Conservation (phyloP, 2,797 vertebrate species). For the Tympanoctomys barrerae region DNA sequence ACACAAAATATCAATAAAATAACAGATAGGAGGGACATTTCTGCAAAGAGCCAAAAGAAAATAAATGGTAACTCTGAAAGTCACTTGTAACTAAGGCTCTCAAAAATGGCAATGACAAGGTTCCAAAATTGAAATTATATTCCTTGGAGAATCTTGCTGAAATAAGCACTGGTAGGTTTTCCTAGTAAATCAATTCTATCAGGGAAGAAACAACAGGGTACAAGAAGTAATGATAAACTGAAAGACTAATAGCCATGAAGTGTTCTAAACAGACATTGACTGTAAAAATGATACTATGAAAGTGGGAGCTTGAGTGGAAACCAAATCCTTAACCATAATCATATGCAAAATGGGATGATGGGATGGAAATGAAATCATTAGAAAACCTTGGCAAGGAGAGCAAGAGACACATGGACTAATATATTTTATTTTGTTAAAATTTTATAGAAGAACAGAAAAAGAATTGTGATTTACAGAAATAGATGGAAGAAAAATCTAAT, state of each 20-base stretch:
- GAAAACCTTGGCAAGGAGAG: background rate
- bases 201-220: background rate
- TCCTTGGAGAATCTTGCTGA: conserved; percentile 4
- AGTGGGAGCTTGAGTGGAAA: conserved; percentile 21
- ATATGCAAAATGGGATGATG: background rate
- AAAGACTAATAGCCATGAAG: background rate
- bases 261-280: background rate
- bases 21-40: background rate
- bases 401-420: background rate
- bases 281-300: conserved; percentile 16
- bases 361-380: background rate
- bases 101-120: background rate
- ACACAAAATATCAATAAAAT: background rate
- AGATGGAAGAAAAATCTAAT: conserved; percentile 20
- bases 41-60: conserved; percentile 14
- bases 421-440: background rate
- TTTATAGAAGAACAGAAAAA: background rate
- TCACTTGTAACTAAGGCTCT: background rate
- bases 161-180: background rate
- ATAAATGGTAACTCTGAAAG: background rate
- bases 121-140: conserved; percentile 31
- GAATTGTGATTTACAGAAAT: conserved; percentile 44
- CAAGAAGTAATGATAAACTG: background rate
- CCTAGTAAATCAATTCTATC: background rate
- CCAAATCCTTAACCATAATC: background rate